A percentile compares a stretch with the other conserved stretches of the same genome.
Evolutionary conservation across 2,113 vertebrate species (phyloP).

Genomic region (Salvelinus sp.): DNA sequence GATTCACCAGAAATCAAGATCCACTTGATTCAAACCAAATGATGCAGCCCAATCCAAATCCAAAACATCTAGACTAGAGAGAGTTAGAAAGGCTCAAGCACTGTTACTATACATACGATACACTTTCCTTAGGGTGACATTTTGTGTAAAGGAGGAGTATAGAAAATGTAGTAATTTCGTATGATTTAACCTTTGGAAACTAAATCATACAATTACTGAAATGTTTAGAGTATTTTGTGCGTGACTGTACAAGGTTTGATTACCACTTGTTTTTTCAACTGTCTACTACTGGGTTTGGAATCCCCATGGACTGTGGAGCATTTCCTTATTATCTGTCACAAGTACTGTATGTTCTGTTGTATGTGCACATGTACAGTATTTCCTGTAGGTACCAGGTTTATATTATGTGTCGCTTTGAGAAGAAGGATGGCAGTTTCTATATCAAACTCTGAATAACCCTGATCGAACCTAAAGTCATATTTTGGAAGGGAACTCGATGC

Average conservation of each 20-base stretch:
- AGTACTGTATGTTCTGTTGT: not conserved
- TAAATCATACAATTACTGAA: not conserved
- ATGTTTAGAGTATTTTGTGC: not conserved
- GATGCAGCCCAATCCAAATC: not conserved
- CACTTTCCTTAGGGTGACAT: not conserved
- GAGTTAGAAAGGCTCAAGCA: too few species aligned
- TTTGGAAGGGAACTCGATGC: too few species aligned
- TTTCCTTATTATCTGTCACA: not conserved
- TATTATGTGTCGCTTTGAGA: too few species aligned
- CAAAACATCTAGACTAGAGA: not conserved
- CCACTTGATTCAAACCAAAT: not conserved
- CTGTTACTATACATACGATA: not conserved
- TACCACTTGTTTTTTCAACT: not conserved
- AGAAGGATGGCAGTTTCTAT: too few species aligned
- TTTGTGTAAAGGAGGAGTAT: not conserved
- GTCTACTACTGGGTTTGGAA: not conserved
- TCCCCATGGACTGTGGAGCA: not conserved
- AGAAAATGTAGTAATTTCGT: not conserved
- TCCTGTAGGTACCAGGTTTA: too few species aligned
- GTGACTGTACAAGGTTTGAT: not conserved
- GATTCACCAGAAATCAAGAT: not conserved
- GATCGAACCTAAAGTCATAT: too few species aligned
- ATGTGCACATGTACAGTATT: not conserved
- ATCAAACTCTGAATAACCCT: too few species aligned
- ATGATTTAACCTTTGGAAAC: not conserved